Evolutionary conservation across 2,113 vertebrate genomes (phyloP), one percentile per base, ranked within the genome.

Genomic region (Phrynosoma blainvillii): DNA sequence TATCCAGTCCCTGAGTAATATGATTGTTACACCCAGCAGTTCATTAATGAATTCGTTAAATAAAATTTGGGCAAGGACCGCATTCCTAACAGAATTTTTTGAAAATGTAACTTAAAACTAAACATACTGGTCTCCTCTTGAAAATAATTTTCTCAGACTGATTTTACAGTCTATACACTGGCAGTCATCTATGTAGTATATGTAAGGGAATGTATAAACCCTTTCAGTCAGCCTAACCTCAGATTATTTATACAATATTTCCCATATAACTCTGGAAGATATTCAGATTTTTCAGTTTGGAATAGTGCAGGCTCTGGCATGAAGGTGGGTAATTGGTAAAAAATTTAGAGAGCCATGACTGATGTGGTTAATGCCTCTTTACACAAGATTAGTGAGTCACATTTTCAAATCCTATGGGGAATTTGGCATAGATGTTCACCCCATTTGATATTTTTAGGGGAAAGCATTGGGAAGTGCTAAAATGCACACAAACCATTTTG

Each of bases 361-460:
- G 91, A 94, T 86, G 84, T 84, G 86, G 92, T 79, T 95, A 94
- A 94, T 93, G 87, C 91, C 79, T 94, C 91, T 92, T 94, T 93
- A 93, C 84, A 93, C 84, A 89, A 94, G 93, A 94, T 93, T 94
- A 94, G 27, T 89, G 91, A 94, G 89, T 93, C 94, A 94, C 93
- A 95, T 90, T 95, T 90, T 94, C 90, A 95, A 94, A 95, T 94
- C 93, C 90, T 83, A 81, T 89, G 42, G 91, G 89, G 91, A 92
- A 94, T 94, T 94, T 94, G 92, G 93, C 92, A 93, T n/a, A 94
- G 75, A 84, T 75, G 84, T 36, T 94, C 89, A 87, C 89, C 14
- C 77, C 92, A 78, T 93, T 90, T 92, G 92, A 93, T 91, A 88
- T 59, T 87, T 92, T 84, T 89, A 87, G 88, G 84, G 92, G 90